Evolutionary conservation across 2,797 vertebrate genomes (phyloP), one percentile per base, ranked within the genome.

Genomic region (Leucoraja ocellata): DNA sequence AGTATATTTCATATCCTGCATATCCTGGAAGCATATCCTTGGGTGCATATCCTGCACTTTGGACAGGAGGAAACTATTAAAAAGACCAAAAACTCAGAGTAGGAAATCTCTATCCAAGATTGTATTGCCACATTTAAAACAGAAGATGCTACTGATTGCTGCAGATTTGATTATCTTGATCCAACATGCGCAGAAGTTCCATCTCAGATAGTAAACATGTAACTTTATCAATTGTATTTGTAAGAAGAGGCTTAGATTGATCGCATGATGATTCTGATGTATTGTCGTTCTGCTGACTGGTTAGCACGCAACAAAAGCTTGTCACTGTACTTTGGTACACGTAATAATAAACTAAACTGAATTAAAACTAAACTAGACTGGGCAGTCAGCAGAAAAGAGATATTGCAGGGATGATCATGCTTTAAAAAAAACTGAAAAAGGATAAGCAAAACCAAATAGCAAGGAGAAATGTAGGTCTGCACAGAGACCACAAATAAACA

Each of bases 401-500:
- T 18, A 65, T 65, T 74, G 23, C 61, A 90, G n/a, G 32, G 65
- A 90, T 14, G 25, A 58, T 21, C 65, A 21, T 25, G 71, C 68
- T 39, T 39, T n/a, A 92, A 92, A 46, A 76, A 73, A 7, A 36
- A 3, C 54, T 32, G 74, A 46, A 68, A 54, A 54, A 23, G 71
- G 23, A 28, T 54, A 54, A 76, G 90, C 46, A 92, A 91, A 23
- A 54, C 71, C 71, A 73, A 28, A 74, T 74, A 92, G n/a, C 8
- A 18, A 32, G 54, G 39, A 46, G 65, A 46, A 74, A 74, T 76
- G 39, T 76, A 76, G 39, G 21, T 92, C 71, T 76, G 71, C 11
- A 92, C 71, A 74, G 90, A 91, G 39, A 91, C 39, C 39, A 91
- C 23, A 74, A 91, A 71, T 92, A 92, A 92, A 91, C 39, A 23